These are phyloP conservation scores for Dryococelus australis DNA, from an alignment of 2,888 invertebrate species.

Conservation along the genomic window DNA sequence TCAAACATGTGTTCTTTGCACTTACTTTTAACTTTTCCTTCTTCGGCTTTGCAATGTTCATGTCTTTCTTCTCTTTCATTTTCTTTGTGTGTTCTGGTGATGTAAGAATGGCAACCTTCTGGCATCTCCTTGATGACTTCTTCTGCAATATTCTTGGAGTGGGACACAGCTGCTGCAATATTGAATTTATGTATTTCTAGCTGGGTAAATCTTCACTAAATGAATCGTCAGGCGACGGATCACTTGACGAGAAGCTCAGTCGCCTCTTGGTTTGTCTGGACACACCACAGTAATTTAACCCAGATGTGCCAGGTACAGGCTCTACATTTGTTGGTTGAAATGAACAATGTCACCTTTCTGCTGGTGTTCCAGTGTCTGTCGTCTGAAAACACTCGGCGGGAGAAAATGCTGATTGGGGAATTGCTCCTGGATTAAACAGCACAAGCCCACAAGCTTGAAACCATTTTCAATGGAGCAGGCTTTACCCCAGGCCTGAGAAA, in stretches of 20 bases:
- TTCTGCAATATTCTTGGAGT: too few species aligned
- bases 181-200: neutral
- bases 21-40: neutral
- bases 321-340: neutral
- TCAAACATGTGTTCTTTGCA: neutral
- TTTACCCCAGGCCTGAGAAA: too few species aligned
- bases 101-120: neutral
- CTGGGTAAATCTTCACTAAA: neutral
- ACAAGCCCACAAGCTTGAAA: conserved; percentile 18
- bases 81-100: neutral
- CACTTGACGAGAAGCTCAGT: too few species aligned
- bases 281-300: neutral
- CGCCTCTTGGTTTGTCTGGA: too few species aligned
- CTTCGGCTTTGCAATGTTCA: neutral
- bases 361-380: neutral
- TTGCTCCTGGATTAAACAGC: neutral
- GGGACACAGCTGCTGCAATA: too few species aligned
- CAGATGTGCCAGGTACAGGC: neutral
- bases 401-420: conserved; percentile 7
- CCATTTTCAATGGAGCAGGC: neutral
- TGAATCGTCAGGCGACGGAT: neutral
- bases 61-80: neutral
- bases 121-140: too few species aligned
- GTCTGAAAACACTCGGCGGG: neutral
- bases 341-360: too few species aligned